Evolutionary conservation across 2,113 vertebrate species (phyloP), one percentile per base, ranked within the genome.

Genomic region (Sminthopsis crassicaudata): DNA sequence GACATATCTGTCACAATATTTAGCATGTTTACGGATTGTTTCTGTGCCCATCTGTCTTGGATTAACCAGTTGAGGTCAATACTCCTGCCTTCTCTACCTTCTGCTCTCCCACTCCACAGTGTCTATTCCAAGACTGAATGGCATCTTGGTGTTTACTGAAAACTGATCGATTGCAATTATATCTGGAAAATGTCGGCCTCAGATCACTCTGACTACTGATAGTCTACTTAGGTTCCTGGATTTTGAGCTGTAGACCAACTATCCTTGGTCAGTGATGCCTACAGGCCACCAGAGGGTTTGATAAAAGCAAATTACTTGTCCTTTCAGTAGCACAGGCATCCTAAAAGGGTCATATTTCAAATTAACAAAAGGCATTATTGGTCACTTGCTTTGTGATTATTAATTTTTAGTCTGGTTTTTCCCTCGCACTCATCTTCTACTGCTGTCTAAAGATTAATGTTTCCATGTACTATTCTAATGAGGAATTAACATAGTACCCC

Each of bases 391-490:
- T 93, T 93, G 54, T 95, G 95, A 95, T 96, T 84, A 94, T 96
- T 94, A 93, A 53, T 42, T 51, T 96, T 42, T 60, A 90, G 95
- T 60, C 51, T 92, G 91, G 50, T 95, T 96, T 55, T 50, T 89
- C 25, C 90, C 94, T 89, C 94, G 26, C 93, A 46, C 52, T 48
- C 23, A 84, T 76, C 94, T 52, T 76, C 94, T 93, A 88, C 93
- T 91, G 42, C 90, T 96, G 2, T 57, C 90, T 92, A 92, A 93
- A 95, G 93, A 91, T 93, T 91, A 96, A 97, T 91, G 52, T 54
- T 90, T 53, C 91, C 91, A 67, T 93, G 93, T 92, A 22, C 16
- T 27, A 25, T 23, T 89, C 57, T 53, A 91, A 93, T 94, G 91
- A 91, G 96, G 97, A 94, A 88, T 55, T 25, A 95, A 55, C 46